Evolutionary conservation across 2,113 vertebrate genomes (phyloP), one percentile per base, ranked within the genome.

Genomic region (Oncorhynchus keta): DNA sequence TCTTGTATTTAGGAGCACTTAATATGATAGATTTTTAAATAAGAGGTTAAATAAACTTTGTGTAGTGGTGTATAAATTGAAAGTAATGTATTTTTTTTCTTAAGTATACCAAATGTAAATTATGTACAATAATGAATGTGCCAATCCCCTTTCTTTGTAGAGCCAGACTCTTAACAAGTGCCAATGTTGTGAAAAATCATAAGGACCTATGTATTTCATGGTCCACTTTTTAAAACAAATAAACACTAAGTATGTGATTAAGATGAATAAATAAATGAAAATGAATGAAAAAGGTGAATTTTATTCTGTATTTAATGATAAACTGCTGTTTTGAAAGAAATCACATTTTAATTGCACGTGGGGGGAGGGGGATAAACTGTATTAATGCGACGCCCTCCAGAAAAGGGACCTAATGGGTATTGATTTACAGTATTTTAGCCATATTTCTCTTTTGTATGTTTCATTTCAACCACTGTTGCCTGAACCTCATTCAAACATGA

Each of bases 401-500:
- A 81, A 26, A 85, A 86, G 87, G 90, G 89, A 89, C 78, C 72
- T 86, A 87, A 90, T 87, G 86, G 81, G 89, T 85, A 88, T 93
- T 91, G 87, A 93, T 92, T 93, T 93, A 91, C 89, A 89, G 88
- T 93, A 92, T 93, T 93, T 91, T 94, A 87, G 90, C 92, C 93
- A 92, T 93, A 88, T 89, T 90, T 91, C 87, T 90, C 86, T 88
- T 90, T 91, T 90, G 84, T 89, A 90, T 89, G 83, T 91, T 92
- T 91, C 87, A 93, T 94, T 94, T 93, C 93, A 93, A 93, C 93
- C 93, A 94, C 92, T 93, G 93, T 94, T 94, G 93, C 93, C 93
- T 94, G 93, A 93, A 93, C 91, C 92, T 94, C 93, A 93, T 93
- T 93, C 88, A 90, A 91, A 93, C 93, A 93, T 93, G 90, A 92